phyloP scores from a whole-genome alignment of 1,140 invertebrate genomes.

The Dendrolimus punctatus region DNA sequence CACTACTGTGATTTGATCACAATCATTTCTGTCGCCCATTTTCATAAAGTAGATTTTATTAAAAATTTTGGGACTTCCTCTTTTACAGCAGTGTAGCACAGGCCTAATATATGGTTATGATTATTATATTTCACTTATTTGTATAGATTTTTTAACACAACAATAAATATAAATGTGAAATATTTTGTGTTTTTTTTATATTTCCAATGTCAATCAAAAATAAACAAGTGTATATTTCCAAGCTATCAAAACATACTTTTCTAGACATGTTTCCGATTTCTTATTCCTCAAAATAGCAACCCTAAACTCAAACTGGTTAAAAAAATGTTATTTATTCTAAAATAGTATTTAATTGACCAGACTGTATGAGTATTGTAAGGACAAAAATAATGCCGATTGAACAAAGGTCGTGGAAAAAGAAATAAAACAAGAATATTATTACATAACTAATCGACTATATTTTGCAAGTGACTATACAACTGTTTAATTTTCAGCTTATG shows the following conservation, averaged over 20 bases:
- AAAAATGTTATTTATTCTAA: no score
- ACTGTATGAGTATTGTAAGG: no score
- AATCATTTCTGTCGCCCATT: conserved; percentile 3
- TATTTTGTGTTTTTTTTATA: conserved; percentile 45
- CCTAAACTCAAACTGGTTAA: no score
- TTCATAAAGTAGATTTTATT: conserved; percentile 1
- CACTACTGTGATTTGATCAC: conserved; percentile 20
- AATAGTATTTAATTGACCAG: no score
- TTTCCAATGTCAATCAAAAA: no score
- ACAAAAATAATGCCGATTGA: no score
- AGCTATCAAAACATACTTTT: no score
- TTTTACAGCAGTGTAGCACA: conserved; percentile 40
- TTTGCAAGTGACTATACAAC: conserved; percentile 34
- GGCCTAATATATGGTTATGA: conserved; percentile 50
- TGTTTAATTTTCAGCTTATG: conserved; percentile 28
- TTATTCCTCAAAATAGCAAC: no score
- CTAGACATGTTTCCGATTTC: no score
- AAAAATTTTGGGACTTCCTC: conserved; percentile 2
- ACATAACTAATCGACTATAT: conserved; percentile 30
- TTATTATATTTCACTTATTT: conserved; percentile 60
- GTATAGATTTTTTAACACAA: conserved; percentile 69
- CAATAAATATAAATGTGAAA: conserved; percentile 70
- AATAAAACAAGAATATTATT: conserved; percentile 17
- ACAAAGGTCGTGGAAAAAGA: no score
- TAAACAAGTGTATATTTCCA: no score